phyloP scores from a whole-genome alignment of 2,888 invertebrate species.

The Metopia argyrocephala region DNA sequence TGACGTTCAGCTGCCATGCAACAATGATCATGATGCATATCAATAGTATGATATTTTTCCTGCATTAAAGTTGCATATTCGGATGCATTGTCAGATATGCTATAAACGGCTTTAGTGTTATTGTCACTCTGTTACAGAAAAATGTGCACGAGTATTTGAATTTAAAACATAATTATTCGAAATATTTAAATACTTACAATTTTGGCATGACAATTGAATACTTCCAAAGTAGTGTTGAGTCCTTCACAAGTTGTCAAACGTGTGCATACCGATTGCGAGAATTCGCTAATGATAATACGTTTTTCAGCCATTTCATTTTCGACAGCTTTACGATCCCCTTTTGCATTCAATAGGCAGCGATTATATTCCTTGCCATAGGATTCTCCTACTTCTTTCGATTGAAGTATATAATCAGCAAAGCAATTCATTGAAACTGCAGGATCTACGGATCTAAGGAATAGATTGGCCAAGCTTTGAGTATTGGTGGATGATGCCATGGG shows the following conservation, averaged over 20 bases:
- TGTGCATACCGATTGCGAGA: conserved; percentile 67
- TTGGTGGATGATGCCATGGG: conserved; percentile 29
- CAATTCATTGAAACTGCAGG: conserved; percentile 70
- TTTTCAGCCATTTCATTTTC: conserved; percentile 67
- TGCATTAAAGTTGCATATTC: conserved; percentile 69
- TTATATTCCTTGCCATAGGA: conserved; percentile 68
- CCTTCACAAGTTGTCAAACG: conserved; percentile 65
- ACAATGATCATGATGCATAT: conserved; percentile 71
- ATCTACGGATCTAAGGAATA: conserved; percentile 70
- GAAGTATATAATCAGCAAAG: conserved; percentile 71
- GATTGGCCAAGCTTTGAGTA: conserved; percentile 69
- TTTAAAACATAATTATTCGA: background rate
- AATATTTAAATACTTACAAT: conserved; percentile 69
- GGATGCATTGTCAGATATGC: conserved; percentile 73
- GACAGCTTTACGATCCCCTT: conserved; percentile 66
- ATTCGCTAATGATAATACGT: conserved; percentile 65
- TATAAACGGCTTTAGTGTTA: conserved; percentile 70
- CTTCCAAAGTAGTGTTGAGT: conserved; percentile 67
- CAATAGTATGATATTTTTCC: conserved; percentile 71
- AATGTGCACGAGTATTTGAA: too few relatives aligned
- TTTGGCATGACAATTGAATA: conserved; percentile 71
- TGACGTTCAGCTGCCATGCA: conserved; percentile 68
- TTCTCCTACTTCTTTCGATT: conserved; percentile 69
- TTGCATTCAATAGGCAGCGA: conserved; percentile 65
- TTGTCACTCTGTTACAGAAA: conserved; percentile 74